phyloP scores from a whole-genome alignment of 2,113 vertebrate genomes.

The Brevimyrus niger region DNA sequence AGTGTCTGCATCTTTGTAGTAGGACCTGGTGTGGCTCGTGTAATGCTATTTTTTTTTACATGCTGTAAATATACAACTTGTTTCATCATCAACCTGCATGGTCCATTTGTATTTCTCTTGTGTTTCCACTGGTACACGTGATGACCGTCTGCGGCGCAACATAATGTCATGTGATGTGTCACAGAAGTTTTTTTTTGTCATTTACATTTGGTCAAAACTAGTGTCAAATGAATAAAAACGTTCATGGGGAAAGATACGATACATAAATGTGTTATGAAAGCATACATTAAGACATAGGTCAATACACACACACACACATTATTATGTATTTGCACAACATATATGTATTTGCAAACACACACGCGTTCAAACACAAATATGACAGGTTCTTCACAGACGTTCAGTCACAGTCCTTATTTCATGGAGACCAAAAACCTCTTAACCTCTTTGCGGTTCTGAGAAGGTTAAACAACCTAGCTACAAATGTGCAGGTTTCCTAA shows the following conservation, averaged over 20 bases:
- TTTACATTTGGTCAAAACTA: not conserved
- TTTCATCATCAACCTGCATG: not conserved
- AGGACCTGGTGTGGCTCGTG: not conserved
- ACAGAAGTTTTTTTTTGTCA: not conserved
- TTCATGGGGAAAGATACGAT: not conserved
- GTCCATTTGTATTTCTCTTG: not conserved
- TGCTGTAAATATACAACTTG: not conserved
- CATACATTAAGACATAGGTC: not conserved
- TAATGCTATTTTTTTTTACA: not conserved
- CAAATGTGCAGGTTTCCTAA: conserved; percentile 27
- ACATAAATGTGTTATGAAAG: not conserved
- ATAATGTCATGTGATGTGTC: conserved; percentile 5
- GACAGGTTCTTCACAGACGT: not conserved
- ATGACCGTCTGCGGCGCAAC: not conserved
- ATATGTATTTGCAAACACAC: not conserved
- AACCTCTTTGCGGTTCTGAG: not conserved
- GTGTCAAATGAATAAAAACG: not conserved
- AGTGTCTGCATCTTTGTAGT: not conserved
- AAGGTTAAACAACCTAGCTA: not conserved
- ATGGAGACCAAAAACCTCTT: not conserved
- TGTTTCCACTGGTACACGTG: not conserved
- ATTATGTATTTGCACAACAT: too few species aligned
- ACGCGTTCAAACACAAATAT: not conserved
- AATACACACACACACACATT: too few species aligned
- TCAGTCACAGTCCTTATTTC: not conserved